phyloP scores from a whole-genome alignment of 2,888 invertebrate species.

The Hyles lineata region DNA sequence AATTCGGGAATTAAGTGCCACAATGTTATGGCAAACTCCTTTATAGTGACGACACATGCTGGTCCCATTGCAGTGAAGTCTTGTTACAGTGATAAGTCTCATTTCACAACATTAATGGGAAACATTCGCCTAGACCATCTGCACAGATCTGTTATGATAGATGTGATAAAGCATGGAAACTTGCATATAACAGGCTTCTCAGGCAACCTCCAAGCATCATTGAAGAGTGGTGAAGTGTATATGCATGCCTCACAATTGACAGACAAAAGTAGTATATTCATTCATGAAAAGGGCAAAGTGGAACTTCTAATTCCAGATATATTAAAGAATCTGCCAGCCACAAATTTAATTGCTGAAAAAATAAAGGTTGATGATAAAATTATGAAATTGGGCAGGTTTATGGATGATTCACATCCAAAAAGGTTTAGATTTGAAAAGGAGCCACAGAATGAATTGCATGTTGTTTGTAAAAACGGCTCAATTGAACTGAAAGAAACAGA shows the following conservation, averaged over 20 bases:
- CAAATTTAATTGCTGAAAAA: constrained; percentile 80
- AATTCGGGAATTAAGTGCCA: constrained; percentile 70
- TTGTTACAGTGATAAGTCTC: constrained; percentile 78
- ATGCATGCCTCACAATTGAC: constrained; percentile 76
- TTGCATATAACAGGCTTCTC: constrained; percentile 76
- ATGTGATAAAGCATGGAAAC: constrained; percentile 79
- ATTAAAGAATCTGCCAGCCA: constrained; percentile 73
- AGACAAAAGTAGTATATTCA: constrained; percentile 80
- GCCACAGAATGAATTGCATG: constrained; percentile 73
- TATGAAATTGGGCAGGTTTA: constrained; percentile 74
- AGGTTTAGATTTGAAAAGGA: constrained; percentile 77
- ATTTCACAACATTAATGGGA: constrained; percentile 78
- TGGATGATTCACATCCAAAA: constrained; percentile 79
- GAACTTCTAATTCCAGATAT: constrained; percentile 75
- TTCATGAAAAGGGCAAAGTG: constrained; percentile 81
- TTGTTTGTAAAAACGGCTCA: constrained; percentile 82
- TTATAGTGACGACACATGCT: constrained; percentile 71
- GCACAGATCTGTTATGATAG: constrained; percentile 74
- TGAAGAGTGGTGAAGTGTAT: constrained; percentile 79
- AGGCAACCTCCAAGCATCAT: constrained; percentile 74
- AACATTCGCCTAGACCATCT: constrained; percentile 70
- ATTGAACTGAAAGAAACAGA: constrained; percentile 77
- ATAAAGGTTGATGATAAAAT: constrained; percentile 79
- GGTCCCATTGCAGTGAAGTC: constrained; percentile 76
- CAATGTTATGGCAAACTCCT: constrained; percentile 75